Conservation (phyloP, 2,113 vertebrate species). For the Bucco capensis region DNA sequence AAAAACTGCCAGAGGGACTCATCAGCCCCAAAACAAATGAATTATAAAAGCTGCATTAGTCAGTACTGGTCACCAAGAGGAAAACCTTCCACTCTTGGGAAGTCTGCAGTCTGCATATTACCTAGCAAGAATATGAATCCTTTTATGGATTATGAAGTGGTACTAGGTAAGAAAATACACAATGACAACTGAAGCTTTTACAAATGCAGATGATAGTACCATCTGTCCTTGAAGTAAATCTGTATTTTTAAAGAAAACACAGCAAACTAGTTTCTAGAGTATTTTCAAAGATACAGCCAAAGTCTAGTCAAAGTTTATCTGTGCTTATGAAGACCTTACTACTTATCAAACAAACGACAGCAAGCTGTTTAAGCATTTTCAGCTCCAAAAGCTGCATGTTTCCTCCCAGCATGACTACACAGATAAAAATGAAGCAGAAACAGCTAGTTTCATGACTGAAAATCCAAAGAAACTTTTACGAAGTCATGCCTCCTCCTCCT, state of each 20-base stretch:
- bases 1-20: background rate
- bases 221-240: background rate
- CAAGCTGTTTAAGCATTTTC: background rate
- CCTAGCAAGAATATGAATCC: background rate
- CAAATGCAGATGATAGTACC: background rate
- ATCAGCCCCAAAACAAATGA: fast-evolving
- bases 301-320: background rate
- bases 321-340: background rate
- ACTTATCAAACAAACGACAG: background rate
- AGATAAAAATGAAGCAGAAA: background rate
- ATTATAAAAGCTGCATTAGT: background rate
- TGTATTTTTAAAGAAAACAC: background rate
- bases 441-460: background rate
- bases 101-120: background rate
- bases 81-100: background rate
- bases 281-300: background rate
- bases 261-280: background rate
- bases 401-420: background rate
- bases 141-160: background rate
- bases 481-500: background rate
- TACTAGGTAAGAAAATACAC: background rate
- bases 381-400: background rate
- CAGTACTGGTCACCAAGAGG: background rate
- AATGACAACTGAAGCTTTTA: background rate
- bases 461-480: background rate